Percentiles rank a stretch among this genome's conserved stretches.
phyloP scores from a whole-genome alignment of 2,113 vertebrate genomes.

The Calidris pugnax region DNA sequence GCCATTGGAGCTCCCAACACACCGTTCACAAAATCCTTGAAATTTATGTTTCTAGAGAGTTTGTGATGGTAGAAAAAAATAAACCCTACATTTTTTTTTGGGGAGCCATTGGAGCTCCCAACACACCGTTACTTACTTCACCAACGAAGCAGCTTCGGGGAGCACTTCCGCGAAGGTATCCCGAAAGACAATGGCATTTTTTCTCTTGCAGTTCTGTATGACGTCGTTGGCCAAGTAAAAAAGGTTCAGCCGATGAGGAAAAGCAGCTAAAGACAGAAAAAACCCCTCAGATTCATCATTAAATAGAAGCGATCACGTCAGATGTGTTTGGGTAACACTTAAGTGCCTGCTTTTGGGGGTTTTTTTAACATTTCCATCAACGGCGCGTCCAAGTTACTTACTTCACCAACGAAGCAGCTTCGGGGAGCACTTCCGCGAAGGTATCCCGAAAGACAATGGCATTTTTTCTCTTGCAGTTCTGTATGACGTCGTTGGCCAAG shows the following conservation, averaged over 20 bases:
- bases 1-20: background rate
- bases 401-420: slow-evolving; percentile 91
- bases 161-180: slow-evolving; percentile 91
- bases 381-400: no score
- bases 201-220: slow-evolving; percentile 98
- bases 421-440: slow-evolving; percentile 92
- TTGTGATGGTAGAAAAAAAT: background rate
- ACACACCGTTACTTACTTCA: slow-evolving; percentile 81
- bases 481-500: slow-evolving; percentile 96
- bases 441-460: slow-evolving; percentile 90
- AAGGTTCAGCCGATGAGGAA: slow-evolving; percentile 92
- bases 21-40: rapidly evolving
- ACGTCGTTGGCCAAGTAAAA: slow-evolving; percentile 98
- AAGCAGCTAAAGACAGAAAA: slow-evolving; percentile 80
- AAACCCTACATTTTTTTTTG: background rate
- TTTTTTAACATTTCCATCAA: no score
- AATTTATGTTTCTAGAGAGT: background rate
- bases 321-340: no score
- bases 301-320: no score
- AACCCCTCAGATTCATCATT: no score
- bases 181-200: slow-evolving; percentile 92
- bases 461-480: slow-evolving; percentile 98
- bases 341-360: no score
- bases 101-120: background rate
- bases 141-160: slow-evolving; percentile 87